phyloP scores from a whole-genome alignment of 2,797 vertebrate genomes.

The Anisognathus igniventris region DNA sequence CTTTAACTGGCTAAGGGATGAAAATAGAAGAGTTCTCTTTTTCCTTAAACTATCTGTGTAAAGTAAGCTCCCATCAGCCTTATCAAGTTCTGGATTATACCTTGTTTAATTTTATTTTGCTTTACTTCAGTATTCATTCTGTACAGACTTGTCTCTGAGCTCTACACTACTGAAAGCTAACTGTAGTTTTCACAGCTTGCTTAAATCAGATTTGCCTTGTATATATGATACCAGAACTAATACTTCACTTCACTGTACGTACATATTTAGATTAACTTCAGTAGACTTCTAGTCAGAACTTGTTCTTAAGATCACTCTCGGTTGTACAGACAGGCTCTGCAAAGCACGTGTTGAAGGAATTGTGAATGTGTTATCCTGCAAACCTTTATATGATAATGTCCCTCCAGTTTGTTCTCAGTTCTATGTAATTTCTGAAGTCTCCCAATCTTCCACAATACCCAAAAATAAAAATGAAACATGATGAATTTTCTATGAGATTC shows the following conservation, averaged over 20 bases:
- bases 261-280: neutral
- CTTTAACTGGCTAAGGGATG: neutral
- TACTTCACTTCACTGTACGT: neutral
- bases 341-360: rapidly evolving
- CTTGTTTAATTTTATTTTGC: neutral
- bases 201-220: neutral
- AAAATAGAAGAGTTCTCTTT: too few relatives aligned
- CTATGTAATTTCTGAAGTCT: neutral
- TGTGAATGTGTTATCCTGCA: neutral
- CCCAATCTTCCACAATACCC: neutral
- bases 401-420: neutral
- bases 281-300: neutral
- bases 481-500: neutral
- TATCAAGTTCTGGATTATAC: neutral
- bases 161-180: neutral
- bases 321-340: neutral
- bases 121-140: neutral
- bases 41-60: too few relatives aligned
- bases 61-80: neutral
- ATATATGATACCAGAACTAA: neutral
- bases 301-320: neutral
- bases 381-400: neutral
- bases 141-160: neutral
- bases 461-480: neutral
- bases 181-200: neutral